Base-by-base conservation (phyloP, 2,113 vertebrate species). In the Phasianus colchicus region DNA sequence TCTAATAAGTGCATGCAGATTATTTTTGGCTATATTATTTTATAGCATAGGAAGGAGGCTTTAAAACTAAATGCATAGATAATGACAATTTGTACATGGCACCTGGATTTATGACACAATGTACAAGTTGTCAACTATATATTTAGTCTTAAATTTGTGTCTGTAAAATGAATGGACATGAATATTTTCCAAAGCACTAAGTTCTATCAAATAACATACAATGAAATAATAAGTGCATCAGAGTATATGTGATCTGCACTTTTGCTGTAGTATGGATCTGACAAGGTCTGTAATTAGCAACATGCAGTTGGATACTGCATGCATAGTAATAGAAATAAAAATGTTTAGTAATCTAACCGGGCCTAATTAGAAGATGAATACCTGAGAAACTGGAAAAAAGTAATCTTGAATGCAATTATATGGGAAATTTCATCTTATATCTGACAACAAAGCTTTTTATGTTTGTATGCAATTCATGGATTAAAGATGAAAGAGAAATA, bases 401-500 rank as follows among this genome's bases (percentile, higher is more conserved):
- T 76, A 74, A 29, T 55, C 67, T 73, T 45, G 8, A 90, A 74
- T 83, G 52, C 54, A 86, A 61, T 83, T 65, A 64, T 40, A 30
- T 54, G 38, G 69, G 32, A 87, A 90, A 92, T 76, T 58, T 58
- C 70, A 86, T 96, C 43, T 82, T 72, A 76, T 42, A 24, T 90
- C 54, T 89, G 57, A 57, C 43, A 89, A 32, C 32, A 76, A 87
- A 85, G 22, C 58, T 86, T 84, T 95, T 6, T 58, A 19, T 76
- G 11, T 92, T 82, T 95, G 30, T 25, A 45, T 73, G n/a, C 43
- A 63, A 15, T 58, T 79, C n/a, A n/a, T 70, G 48, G 74, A 88
- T 95, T 90, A 82, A 81, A 88, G 40, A 72, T 81, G 40, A 86
- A 95, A 86, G 83, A 81, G n/a, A 90, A 90, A 73, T 79, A 78